Base-by-base conservation (phyloP, 23 tunicate genomes). In the Trididemnum miniatum region DNA sequence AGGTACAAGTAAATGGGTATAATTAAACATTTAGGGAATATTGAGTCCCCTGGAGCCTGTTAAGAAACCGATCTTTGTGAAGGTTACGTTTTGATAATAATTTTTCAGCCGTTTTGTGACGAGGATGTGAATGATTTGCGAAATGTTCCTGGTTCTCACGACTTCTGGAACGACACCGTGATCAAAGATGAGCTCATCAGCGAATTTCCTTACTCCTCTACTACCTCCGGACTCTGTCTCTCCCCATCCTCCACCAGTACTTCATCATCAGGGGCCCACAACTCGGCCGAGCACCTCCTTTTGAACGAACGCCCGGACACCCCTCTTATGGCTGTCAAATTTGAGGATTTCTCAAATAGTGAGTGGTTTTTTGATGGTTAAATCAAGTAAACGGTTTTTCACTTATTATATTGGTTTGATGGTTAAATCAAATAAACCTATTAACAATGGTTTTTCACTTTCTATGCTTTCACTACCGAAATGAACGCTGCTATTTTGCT, bases 321-420 rank as follows among this genome's bases (percentile, higher is more conserved):
- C 25, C 97, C 97, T 0, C 79, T 91, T 65, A 82, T 83, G 82
- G 97, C 97, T 27, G 97, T 91, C 0, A 91, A 91, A 38, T 91
- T 91, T 82, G 97, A 91, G 77, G 97, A 91, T 63, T 91, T 91
- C 81, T 91, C 97, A 33, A 91, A 77, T 54, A 87, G 97, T 91
- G 40, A 72, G 87, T 72, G 23, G 23, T n/a, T n/a, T n/a, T n/a
- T n/a, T n/a, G n/a, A n/a, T n/a, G n/a, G n/a, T n/a, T n/a, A n/a
- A n/a, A n/a, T n/a, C n/a, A n/a, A n/a, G n/a, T n/a, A n/a, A n/a
- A n/a, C n/a, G n/a, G n/a, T n/a, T n/a, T n/a, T n/a, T n/a, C n/a
- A n/a, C n/a, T n/a, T n/a, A n/a, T n/a, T n/a, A n/a, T n/a, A n/a
- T n/a, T n/a, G n/a, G n/a, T n/a, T n/a, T n/a, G n/a, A n/a, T n/a